Conservation (phyloP, 2,113 vertebrate genomes). For the Upupa epops region DNA sequence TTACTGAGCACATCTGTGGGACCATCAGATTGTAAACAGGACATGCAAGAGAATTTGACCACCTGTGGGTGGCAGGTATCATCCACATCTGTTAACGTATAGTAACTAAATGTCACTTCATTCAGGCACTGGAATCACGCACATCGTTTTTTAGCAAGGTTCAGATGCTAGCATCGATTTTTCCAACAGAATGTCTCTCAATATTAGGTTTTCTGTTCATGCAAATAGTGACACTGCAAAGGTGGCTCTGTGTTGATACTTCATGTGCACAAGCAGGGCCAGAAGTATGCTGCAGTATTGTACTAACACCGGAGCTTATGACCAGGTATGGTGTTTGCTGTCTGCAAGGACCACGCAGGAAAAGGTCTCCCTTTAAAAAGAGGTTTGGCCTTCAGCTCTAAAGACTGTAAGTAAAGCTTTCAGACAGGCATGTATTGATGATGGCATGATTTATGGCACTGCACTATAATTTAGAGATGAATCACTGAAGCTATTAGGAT, state of each 20-base stretch:
- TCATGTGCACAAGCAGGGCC: neutral
- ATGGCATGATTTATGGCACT: neutral
- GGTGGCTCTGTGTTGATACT: neutral
- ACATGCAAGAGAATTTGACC: neutral
- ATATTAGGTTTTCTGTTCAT: neutral
- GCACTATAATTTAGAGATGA: neutral
- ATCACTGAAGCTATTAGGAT: neutral
- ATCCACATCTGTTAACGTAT: accelerated
- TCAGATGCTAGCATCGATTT: neutral
- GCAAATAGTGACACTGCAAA: neutral
- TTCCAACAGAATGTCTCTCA: neutral
- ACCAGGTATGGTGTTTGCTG: neutral
- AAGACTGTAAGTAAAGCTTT: neutral
- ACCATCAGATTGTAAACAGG: neutral
- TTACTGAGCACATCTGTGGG: accelerated
- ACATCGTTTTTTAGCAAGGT: neutral
- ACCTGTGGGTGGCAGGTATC: neutral
- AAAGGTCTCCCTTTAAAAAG: neutral
- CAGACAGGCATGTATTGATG: neutral
- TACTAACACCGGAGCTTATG: neutral
- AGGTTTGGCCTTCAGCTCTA: neutral
- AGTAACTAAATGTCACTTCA: neutral
- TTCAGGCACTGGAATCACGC: neutral
- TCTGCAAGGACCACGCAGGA: neutral
- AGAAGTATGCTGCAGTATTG: neutral